Conservation (phyloP, 1,140 invertebrate species). For the Campoletis sonorensis region DNA sequence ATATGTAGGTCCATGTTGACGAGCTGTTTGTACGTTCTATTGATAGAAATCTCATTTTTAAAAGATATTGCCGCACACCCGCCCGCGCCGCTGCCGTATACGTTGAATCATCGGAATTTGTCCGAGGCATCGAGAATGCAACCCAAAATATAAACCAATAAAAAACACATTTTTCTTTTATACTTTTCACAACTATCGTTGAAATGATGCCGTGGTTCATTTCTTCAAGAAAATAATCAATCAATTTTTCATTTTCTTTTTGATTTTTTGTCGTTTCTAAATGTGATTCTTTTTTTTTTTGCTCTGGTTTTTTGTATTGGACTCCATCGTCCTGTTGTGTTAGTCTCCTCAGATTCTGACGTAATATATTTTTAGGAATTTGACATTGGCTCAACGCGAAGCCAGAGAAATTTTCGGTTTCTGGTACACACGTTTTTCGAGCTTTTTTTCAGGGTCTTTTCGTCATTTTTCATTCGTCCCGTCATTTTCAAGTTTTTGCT, state of each 20-base stretch:
- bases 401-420: too few species aligned
- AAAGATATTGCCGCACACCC: slow-evolving; percentile 17
- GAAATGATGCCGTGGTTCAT: too few species aligned
- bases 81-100: neutral
- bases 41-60: slow-evolving; percentile 27
- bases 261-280: neutral
- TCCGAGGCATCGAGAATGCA: slow-evolving; percentile 8
- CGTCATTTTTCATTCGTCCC: too few species aligned
- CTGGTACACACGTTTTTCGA: too few species aligned
- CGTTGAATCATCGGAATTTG: slow-evolving; percentile 22
- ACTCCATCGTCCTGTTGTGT: too few species aligned
- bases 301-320: too few species aligned
- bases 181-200: neutral
- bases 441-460: too few species aligned
- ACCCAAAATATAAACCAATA: slow-evolving; percentile 10
- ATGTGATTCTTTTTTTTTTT: neutral
- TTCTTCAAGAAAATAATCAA: neutral
- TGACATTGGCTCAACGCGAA: too few species aligned
- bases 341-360: too few species aligned
- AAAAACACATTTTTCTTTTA: neutral
- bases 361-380: too few species aligned
- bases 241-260: neutral
- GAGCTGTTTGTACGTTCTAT: slow-evolving; percentile 8
- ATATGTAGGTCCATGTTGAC: neutral
- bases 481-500: too few species aligned